Evolutionary conservation across 2,888 invertebrate genomes (phyloP).

Genomic region (Perizoma affinitatum): DNA sequence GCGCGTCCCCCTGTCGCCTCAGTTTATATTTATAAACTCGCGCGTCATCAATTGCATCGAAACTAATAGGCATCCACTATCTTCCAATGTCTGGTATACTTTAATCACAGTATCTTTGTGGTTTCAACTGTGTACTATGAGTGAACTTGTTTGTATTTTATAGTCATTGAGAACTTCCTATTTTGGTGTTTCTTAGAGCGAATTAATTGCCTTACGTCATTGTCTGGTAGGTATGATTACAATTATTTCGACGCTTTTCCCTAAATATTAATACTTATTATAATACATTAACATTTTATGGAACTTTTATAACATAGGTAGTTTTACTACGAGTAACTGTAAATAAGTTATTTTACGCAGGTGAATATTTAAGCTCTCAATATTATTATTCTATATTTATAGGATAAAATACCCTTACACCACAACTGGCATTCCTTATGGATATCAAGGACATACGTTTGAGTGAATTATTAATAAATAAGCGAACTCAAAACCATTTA

Average conservation of each 20-base stretch:
- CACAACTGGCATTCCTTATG: no score
- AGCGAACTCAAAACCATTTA: no score
- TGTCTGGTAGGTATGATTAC: slow-evolving; percentile 21
- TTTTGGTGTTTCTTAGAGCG: slow-evolving; percentile 27
- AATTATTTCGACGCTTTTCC: no score
- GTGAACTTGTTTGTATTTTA: slow-evolving; percentile 16
- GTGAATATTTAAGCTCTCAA: no score
- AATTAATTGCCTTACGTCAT: slow-evolving; percentile 43
- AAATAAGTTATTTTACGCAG: no score
- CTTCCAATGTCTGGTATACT: slow-evolving; percentile 33
- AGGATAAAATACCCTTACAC: no score
- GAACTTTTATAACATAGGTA: neutral
- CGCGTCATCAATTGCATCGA: slow-evolving; percentile 67
- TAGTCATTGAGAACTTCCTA: slow-evolving; percentile 19
- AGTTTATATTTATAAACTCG: slow-evolving; percentile 73
- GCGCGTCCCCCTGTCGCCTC: slow-evolving; percentile 79
- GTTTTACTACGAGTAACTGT: no score
- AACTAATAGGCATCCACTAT: slow-evolving; percentile 57
- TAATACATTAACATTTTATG: neutral
- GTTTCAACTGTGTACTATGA: slow-evolving; percentile 12
- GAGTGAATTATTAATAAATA: no score
- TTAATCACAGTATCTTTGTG: slow-evolving; percentile 19
- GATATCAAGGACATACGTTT: no score
- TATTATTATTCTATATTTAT: no score
- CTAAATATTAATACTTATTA: no score